phyloP scores from a whole-genome alignment of 1,140 invertebrate genomes.

The Cryptotermes secundus region DNA sequence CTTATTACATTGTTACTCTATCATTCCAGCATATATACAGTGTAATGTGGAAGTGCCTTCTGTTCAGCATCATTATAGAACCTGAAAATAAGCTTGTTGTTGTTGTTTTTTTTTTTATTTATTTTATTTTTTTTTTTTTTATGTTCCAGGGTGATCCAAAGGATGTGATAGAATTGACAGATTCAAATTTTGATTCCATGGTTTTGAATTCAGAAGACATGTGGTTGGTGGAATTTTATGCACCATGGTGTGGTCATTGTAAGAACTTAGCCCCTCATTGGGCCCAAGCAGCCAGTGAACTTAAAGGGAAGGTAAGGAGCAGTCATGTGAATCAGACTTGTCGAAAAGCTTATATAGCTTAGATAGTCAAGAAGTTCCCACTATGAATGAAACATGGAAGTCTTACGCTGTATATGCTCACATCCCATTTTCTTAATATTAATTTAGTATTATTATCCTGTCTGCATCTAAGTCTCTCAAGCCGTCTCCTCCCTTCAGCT shows the following conservation, averaged over 20 bases:
- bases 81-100: no score
- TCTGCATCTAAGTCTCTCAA: no score
- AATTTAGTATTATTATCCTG: no score
- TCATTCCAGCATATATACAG: no score
- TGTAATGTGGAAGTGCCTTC: no score
- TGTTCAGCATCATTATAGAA: no score
- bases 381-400: neutral
- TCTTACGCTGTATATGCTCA: neutral
- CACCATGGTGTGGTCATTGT: conserved; percentile 96
- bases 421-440: no score
- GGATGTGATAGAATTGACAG: conserved; percentile 91
- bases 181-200: conserved; percentile 89
- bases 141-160: conserved; percentile 51
- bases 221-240: conserved; percentile 97
- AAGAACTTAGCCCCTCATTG: conserved; percentile 95
- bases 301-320: conserved; percentile 79
- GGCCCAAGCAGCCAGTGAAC: conserved; percentile 87
- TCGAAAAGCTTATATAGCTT: no score
- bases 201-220: conserved; percentile 89
- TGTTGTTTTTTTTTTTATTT: neutral
- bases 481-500: no score
- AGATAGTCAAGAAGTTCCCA: no score
- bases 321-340: no score
- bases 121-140: neutral
- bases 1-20: no score